These are phyloP conservation scores for Semnopithecus entellus DNA, from an alignment of 2,113 vertebrate species.

Conservation along the genomic window DNA sequence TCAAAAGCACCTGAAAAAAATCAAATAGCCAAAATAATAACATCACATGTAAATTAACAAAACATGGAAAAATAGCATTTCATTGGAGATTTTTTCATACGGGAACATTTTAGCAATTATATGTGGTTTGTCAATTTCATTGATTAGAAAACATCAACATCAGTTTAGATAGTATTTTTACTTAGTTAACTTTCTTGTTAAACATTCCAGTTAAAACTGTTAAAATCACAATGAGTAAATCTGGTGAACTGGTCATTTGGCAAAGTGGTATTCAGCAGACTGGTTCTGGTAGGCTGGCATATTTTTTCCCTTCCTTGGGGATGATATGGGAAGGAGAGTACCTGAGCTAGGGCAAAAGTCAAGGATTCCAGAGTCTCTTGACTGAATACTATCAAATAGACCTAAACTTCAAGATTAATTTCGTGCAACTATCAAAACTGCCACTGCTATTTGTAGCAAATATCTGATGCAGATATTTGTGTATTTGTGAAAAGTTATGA, in stretches of 20 bases:
- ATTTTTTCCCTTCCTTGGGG: neutral
- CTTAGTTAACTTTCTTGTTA: neutral
- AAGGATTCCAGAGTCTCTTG: neutral
- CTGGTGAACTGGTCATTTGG: neutral
- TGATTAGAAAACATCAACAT: neutral
- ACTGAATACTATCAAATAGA: neutral
- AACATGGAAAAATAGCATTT: neutral
- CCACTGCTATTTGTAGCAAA: neutral
- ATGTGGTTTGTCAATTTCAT: neutral
- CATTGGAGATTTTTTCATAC: neutral
- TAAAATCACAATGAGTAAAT: neutral
- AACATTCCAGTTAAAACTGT: neutral
- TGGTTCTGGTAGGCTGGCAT: neutral
- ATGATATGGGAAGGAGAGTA: neutral
- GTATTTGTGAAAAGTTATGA: neutral
- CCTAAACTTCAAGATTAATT: neutral
- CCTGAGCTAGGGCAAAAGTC: neutral
- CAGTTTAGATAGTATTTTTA: neutral
- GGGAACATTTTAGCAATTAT: neutral
- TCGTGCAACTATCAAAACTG: neutral
- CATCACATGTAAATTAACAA: neutral
- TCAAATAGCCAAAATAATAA: neutral
- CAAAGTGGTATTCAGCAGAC: neutral
- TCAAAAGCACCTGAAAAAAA: conserved; percentile 10
- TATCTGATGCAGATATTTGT: too few relatives aligned